Evolutionary conservation across 2,797 vertebrate species (phyloP).

Genomic region (Alosa sapidissima): DNA sequence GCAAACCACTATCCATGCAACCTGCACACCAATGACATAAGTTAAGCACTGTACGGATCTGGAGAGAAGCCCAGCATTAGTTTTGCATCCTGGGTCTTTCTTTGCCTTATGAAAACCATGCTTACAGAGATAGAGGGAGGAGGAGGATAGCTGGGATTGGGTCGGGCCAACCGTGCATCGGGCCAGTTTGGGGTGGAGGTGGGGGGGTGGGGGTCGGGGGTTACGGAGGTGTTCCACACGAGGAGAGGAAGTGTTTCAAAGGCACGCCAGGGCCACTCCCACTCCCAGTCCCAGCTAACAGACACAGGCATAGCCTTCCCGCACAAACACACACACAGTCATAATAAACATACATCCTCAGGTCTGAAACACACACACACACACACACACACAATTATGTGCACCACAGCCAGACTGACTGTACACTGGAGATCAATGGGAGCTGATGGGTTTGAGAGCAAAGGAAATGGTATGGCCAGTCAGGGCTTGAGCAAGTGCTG

Average conservation of each 20-base stretch:
- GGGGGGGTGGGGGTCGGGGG: conserved; percentile 53
- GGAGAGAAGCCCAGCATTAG: conserved; percentile 26
- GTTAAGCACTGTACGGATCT: conserved; percentile 24
- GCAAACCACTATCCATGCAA: conserved; percentile 21
- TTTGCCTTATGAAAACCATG: conserved; percentile 76
- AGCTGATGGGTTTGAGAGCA: conserved; percentile 61
- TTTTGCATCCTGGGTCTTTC: conserved; percentile 71
- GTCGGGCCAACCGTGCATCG: not conserved
- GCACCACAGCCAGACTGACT: conserved; percentile 54
- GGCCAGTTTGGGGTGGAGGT: conserved; percentile 50
- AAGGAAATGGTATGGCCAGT: conserved; percentile 54
- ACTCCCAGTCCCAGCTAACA: conserved; percentile 78
- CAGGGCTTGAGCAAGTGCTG: conserved; percentile 70
- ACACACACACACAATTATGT: conserved; percentile 36
- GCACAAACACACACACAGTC: conserved; percentile 54
- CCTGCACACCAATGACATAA: conserved; percentile 50
- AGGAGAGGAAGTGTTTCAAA: conserved; percentile 76
- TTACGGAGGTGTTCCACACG: not conserved
- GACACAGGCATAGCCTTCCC: conserved; percentile 56
- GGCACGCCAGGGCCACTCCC: conserved; percentile 75
- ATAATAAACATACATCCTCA: conserved; percentile 37
- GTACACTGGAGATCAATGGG: conserved; percentile 51
- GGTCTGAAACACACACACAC: conserved; percentile 44
- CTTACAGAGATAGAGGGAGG: conserved; percentile 63
- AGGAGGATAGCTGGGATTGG: conserved; percentile 8